Evolutionary conservation across 2,888 invertebrate genomes (phyloP).

Genomic region (Drosophila rubida): DNA sequence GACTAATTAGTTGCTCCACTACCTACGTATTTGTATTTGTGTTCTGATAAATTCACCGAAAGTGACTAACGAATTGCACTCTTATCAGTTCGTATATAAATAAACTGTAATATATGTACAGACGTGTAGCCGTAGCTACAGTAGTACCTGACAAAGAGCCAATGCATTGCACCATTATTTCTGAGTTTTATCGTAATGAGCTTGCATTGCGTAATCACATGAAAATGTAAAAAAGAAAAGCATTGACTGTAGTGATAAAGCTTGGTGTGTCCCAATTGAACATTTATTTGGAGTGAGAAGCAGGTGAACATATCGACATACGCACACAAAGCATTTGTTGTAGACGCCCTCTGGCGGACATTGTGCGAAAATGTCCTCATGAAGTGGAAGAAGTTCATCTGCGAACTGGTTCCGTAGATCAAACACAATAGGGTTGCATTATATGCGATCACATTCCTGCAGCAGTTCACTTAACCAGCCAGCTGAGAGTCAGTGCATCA

Average conservation of each 20-base stretch:
- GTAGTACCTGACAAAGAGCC: neutral
- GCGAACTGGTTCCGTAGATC: too few species aligned
- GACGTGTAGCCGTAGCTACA: neutral
- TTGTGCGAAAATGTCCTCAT: neutral
- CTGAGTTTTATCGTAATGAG: neutral
- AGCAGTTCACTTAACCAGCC: conserved; percentile 1
- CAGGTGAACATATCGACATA: neutral
- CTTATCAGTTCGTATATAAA: conserved; percentile 12
- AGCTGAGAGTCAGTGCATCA: conserved; percentile 19
- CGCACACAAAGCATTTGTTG: neutral
- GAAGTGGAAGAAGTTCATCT: too few species aligned
- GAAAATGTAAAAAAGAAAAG: too few species aligned
- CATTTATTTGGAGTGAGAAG: too few species aligned
- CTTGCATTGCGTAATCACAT: neutral
- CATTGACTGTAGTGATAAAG: neutral
- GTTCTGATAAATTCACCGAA: conserved; percentile 5
- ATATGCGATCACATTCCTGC: neutral
- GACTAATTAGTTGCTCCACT: conserved; percentile 35
- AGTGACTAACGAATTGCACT: conserved; percentile 34
- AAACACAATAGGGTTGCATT: neutral
- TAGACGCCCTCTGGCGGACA: neutral
- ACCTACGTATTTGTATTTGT: neutral
- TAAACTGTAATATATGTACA: neutral
- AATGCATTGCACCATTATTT: neutral
- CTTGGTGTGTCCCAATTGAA: neutral